These are phyloP conservation scores for Percina caprodes DNA, from an alignment of 2,113 vertebrate genomes.

Conservation along the genomic window DNA sequence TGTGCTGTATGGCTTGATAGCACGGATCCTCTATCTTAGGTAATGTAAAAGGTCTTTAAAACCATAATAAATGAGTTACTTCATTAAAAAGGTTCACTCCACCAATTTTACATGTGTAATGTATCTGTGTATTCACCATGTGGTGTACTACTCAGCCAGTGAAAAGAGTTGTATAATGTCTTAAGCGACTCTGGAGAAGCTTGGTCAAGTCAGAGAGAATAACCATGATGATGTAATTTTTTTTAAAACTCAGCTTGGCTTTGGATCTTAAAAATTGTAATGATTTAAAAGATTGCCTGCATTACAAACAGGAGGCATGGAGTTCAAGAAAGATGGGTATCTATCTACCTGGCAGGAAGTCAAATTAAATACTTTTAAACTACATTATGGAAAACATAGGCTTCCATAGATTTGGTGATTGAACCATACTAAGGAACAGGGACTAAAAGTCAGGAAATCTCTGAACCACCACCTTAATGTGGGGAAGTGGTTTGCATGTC, in stretches of 20 bases:
- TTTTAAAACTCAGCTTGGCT: background rate
- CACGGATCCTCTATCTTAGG: conserved; percentile 83
- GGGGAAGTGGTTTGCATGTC: no score
- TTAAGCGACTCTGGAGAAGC: background rate
- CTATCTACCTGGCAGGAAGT: background rate
- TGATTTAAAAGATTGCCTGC: background rate
- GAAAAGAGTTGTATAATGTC: background rate
- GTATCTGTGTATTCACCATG: background rate
- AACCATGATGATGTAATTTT: background rate
- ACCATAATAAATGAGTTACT: background rate
- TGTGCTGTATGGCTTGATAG: conserved; percentile 84
- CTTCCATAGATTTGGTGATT: background rate
- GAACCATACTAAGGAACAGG: no score
- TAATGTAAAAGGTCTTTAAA: background rate
- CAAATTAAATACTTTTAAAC: background rate
- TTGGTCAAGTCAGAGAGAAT: background rate
- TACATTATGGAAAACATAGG: background rate
- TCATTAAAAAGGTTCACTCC: background rate
- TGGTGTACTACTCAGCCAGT: background rate
- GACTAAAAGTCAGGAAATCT: no score
- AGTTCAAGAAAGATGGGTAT: background rate
- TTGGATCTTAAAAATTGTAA: background rate
- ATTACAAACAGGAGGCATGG: background rate
- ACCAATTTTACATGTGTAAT: background rate
- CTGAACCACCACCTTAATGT: no score